A percentile compares a stretch with the other conserved stretches of the same genome.
Evolutionary conservation across 2,113 vertebrate genomes (phyloP).

Genomic region (Neolamprologus brichardi): DNA sequence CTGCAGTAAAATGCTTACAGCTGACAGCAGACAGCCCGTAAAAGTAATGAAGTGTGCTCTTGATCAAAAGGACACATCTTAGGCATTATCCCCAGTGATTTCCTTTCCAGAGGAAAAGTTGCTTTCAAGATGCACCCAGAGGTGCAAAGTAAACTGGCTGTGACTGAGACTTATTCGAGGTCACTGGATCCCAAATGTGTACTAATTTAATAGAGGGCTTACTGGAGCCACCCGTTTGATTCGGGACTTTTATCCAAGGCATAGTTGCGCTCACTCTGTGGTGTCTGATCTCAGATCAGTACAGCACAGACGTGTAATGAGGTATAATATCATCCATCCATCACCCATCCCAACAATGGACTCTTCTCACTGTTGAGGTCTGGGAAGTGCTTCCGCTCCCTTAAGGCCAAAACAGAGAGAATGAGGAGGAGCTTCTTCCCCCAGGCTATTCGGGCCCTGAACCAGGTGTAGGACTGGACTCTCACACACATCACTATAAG

Average conservation of each 20-base stretch:
- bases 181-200: not conserved
- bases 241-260: fast-evolving
- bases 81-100: not conserved
- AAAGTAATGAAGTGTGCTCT: not conserved
- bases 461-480: no score
- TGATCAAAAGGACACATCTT: not conserved
- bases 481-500: no score
- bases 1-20: not conserved
- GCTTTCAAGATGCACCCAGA: not conserved
- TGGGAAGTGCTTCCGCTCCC: no score
- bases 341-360: no score
- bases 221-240: not conserved
- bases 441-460: no score
- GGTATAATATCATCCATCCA: not conserved
- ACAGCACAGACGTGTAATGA: not conserved
- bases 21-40: not conserved
- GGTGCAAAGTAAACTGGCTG: not conserved
- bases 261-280: not conserved
- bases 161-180: not conserved
- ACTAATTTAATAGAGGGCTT: not conserved
- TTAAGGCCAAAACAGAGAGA: no score
- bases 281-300: not conserved
- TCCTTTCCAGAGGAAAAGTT: not conserved
- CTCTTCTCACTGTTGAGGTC: no score
- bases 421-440: no score